phyloP scores from a whole-genome alignment of 2,797 vertebrate genomes.

The Psittacula echo region DNA sequence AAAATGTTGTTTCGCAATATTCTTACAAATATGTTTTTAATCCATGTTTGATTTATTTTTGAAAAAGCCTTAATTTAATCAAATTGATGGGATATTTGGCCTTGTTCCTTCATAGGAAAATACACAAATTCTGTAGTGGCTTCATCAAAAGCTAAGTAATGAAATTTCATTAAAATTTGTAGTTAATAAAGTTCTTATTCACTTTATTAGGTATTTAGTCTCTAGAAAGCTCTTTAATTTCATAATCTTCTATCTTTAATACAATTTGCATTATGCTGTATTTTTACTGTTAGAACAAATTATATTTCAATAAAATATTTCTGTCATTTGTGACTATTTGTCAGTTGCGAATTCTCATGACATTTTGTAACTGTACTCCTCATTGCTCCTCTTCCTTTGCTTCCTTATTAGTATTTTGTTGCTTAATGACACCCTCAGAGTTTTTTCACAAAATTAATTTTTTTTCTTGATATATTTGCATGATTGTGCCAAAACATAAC shows the following conservation, averaged over 20 bases:
- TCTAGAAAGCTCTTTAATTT: background rate
- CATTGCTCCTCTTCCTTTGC: background rate
- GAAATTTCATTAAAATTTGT: background rate
- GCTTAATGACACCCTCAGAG: background rate
- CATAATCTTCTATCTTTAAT: background rate
- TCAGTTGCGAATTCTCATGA: background rate
- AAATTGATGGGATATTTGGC: background rate
- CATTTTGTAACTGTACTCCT: background rate
- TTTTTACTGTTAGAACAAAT: background rate
- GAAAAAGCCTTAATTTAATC: background rate
- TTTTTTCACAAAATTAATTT: conserved; percentile 1
- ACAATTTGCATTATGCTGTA: background rate
- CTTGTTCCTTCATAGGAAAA: background rate
- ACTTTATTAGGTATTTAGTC: background rate
- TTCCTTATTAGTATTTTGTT: background rate
- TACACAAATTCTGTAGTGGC: background rate
- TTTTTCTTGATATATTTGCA: background rate
- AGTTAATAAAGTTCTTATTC: background rate
- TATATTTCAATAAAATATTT: background rate
- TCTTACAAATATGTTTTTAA: conserved; percentile 31
- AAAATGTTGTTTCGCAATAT: background rate
- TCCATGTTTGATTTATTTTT: conserved; percentile 10
- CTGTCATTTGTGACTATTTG: background rate
- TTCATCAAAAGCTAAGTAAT: background rate
- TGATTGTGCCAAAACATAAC: background rate